Base-by-base conservation (phyloP, 2,888 invertebrate species). In the Clistopyga incitator region DNA sequence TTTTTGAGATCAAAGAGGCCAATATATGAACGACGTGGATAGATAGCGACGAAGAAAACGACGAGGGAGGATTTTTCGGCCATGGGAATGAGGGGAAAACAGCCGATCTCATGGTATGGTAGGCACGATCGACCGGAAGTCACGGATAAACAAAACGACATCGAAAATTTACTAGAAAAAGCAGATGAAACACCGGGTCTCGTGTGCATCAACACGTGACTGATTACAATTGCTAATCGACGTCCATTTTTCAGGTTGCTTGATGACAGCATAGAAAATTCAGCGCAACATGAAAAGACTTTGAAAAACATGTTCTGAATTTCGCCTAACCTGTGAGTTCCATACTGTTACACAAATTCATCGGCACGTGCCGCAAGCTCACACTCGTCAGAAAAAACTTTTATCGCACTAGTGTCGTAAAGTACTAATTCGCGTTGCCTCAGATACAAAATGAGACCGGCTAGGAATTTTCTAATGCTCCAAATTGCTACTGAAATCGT, bases 1-100 rank as follows among this genome's bases (percentile, higher is more conserved):
- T 89, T 90, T 89, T 81, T 84, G 86, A 92, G 92, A 92, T 92
- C 92, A 92, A 84, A 84, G 84, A 74, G 56, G 42, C 42, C 84
- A 81, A 81, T 84, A 84, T 84, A 79, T 77, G 74, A 64, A 45
- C 47, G 64, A 75, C 64, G 71, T 50, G 20, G 56, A 65, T 56
- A 61, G 72, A 75, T 38, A 70, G 68, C 64, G 47, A 4, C n/a
- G 64, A 75, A 29, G 84, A 71, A 67, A 75, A 75, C 65, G 23
- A 8, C 29, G 64, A 23, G 52, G 38, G 64, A n/a, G 3, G 45
- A 47, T 23, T 45, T 67, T 45, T 59, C n/a, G 56, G 56, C 10
- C 47, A 20, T 29, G 61, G 29, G 29, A 61, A 29, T 11, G 3
- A 6, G 20, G 20, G 10, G 38, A 10, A 11, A 38, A 13, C 18